These are phyloP conservation scores for Calliscelio sp. DNA, from an alignment of 2,888 invertebrate species.

Conservation along the genomic window DNA sequence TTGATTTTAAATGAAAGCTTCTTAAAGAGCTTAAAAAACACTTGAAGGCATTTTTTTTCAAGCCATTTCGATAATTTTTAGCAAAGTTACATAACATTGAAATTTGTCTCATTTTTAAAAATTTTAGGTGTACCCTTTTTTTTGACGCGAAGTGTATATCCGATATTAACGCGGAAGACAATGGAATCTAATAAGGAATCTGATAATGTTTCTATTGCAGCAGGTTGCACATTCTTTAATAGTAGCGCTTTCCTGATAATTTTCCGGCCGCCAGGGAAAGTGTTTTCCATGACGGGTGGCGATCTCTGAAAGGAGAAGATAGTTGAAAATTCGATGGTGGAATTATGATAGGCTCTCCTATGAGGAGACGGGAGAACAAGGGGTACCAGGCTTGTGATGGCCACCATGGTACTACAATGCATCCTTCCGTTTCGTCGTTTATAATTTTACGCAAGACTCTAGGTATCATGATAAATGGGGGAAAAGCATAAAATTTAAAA, in stretches of 20 bases:
- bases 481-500: conserved; percentile 44
- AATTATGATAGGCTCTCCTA: conserved; percentile 38
- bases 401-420: conserved; percentile 78
- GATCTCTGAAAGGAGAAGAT: conserved; percentile 74
- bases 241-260: neutral
- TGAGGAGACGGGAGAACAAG: conserved; percentile 69
- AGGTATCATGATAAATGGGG: conserved; percentile 76
- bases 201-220: too few species aligned
- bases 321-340: conserved; percentile 59
- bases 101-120: too few species aligned
- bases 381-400: conserved; percentile 80
- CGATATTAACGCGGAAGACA: too few species aligned
- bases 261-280: conserved; percentile 74
- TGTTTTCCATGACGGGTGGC: conserved; percentile 75
- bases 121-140: too few species aligned
- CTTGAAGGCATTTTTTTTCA: too few species aligned
- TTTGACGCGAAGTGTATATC: too few species aligned
- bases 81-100: too few species aligned
- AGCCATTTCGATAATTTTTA: too few species aligned
- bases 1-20: too few species aligned
- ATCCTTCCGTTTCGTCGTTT: conserved; percentile 77
- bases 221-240: too few species aligned
- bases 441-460: conserved; percentile 78
- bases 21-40: too few species aligned
- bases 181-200: too few species aligned